phyloP scores from a whole-genome alignment of 2,113 vertebrate genomes.

The Hypocryptadius cinnamomeus region DNA sequence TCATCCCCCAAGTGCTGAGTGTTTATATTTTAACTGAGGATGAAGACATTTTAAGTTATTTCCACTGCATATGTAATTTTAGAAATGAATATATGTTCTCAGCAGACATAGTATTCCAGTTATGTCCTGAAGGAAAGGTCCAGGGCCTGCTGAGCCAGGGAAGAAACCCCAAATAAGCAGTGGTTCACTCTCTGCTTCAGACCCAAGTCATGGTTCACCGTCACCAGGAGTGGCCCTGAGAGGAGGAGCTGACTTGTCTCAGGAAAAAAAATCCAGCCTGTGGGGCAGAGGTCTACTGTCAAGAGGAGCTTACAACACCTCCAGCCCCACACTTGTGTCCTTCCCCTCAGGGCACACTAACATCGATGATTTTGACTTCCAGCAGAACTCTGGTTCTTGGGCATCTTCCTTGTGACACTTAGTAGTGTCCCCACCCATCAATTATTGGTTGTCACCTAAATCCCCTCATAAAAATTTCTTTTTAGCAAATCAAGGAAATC shows the following conservation, averaged over 20 bases:
- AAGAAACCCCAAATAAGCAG: not conserved
- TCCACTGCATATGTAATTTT: not conserved
- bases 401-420: not conserved
- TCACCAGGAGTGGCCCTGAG: accelerated
- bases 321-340: not conserved
- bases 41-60: not conserved
- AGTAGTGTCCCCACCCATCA: not conserved
- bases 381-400: not conserved
- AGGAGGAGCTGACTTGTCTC: not conserved
- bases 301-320: not conserved
- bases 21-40: not conserved
- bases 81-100: not conserved
- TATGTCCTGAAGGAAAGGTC: not conserved
- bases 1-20: not conserved
- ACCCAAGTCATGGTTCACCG: accelerated
- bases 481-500: not conserved
- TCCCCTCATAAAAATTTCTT: not conserved
- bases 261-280: not conserved
- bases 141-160: not conserved
- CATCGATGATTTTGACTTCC: not conserved
- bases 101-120: not conserved
- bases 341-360: not conserved
- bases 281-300: not conserved
- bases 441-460: not conserved
- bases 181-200: not conserved